A percentile compares a stretch with the other conserved stretches of the same genome.
phyloP scores from a whole-genome alignment of 2,797 vertebrate species.

The Smutsia gigantea region DNA sequence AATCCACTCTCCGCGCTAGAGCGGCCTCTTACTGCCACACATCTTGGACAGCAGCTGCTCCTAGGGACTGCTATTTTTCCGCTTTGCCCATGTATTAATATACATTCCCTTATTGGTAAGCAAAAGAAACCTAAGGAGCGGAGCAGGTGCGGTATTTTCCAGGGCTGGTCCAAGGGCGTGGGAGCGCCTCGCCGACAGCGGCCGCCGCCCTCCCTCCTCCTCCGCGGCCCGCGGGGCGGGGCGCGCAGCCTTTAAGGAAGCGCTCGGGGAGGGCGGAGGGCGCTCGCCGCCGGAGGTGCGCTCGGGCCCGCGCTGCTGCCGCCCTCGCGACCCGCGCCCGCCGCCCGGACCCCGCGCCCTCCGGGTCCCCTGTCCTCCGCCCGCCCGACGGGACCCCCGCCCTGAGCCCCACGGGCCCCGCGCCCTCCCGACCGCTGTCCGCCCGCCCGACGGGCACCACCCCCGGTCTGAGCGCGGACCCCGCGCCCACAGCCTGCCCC shows the following conservation, averaged over 20 bases:
- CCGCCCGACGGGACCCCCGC: background rate
- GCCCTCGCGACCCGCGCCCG: background rate
- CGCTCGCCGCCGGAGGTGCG: background rate
- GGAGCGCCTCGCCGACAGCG: too few relatives aligned
- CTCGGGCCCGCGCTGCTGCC: background rate
- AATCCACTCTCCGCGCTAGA: background rate
- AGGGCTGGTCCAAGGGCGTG: background rate
- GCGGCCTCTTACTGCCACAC: background rate
- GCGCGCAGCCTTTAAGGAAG: conserved; percentile 58
- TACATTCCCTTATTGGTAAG: background rate
- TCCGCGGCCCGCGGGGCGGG: conserved; percentile 22
- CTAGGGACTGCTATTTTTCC: background rate
- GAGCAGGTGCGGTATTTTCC: background rate
- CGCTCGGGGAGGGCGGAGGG: background rate
- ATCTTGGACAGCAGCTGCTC: too few relatives aligned
- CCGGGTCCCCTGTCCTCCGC: conserved; percentile 47
- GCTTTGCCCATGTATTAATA: background rate
- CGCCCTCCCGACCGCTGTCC: background rate
- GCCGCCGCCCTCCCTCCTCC: too few relatives aligned
- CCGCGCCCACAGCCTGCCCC: background rate
- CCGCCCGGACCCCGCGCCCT: background rate
- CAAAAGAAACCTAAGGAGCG: background rate
- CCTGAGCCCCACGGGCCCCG: too few relatives aligned
- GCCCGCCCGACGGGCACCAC: conserved; percentile 34
- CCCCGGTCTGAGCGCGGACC: background rate